Conservation (phyloP, 2,888 invertebrate species). For the Platycnemis pennipes region DNA sequence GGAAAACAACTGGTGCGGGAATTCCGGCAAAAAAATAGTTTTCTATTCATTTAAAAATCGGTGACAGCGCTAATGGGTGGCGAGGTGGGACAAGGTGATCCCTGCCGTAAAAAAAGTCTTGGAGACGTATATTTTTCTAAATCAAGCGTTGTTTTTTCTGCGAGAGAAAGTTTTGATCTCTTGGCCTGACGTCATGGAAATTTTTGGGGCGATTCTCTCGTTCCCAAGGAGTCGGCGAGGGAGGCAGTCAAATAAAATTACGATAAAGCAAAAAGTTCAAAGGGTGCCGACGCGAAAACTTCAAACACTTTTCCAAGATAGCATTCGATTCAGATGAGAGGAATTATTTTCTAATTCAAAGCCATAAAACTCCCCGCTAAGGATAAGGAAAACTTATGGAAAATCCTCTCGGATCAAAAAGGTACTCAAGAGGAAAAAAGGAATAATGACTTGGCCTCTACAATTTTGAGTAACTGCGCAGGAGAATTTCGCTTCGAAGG, state of each 20-base stretch:
- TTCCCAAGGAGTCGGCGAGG: neutral
- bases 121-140: too few species aligned
- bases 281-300: neutral
- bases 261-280: neutral
- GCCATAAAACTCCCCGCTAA: neutral
- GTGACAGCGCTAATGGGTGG: too few species aligned
- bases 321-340: neutral
- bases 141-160: too few species aligned
- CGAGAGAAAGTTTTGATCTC: neutral
- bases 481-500: neutral
- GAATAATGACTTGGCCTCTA: neutral
- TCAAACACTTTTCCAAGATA: neutral
- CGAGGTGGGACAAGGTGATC: too few species aligned
- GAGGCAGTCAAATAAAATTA: neutral
- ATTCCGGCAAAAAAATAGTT: too few species aligned
- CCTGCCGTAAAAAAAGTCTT: too few species aligned
- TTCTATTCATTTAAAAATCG: too few species aligned
- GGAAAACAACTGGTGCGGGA: too few species aligned
- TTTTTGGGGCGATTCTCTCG: neutral
- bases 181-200: neutral
- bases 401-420: neutral
- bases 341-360: neutral
- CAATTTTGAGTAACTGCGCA: neutral
- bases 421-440: neutral
- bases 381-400: neutral